Conservation (phyloP, 2,797 vertebrate genomes). For the Pachyuromys duprasi region DNA sequence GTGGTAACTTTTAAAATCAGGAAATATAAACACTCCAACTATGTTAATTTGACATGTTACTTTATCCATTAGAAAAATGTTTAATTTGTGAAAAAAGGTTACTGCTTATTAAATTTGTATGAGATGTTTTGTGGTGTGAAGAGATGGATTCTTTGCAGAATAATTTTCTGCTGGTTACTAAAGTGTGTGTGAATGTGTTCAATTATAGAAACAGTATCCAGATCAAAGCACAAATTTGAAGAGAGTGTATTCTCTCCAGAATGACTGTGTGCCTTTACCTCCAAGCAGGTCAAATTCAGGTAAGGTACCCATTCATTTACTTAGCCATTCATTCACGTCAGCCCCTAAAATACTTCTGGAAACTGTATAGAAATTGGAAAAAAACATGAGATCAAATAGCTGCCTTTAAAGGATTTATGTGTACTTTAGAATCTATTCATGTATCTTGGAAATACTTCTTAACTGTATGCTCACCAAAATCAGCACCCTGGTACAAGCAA, state of each 20-base stretch:
- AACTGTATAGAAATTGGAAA: not conserved
- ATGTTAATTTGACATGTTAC: slow-evolving; percentile 42
- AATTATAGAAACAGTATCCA: slow-evolving; percentile 87
- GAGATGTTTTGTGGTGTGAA: slow-evolving; percentile 46
- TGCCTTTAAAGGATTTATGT: not conserved
- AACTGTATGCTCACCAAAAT: slow-evolving; percentile 15
- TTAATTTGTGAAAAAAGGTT: not conserved
- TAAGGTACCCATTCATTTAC: slow-evolving; percentile 71
- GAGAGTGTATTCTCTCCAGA: slow-evolving; percentile 91
- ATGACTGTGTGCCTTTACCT: slow-evolving; percentile 83
- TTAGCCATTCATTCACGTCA: not conserved
- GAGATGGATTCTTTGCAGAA: slow-evolving; percentile 11
- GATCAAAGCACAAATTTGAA: slow-evolving; percentile 88
- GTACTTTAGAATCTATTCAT: not conserved
- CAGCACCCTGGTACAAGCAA: not conserved
- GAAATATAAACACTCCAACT: slow-evolving; percentile 21
- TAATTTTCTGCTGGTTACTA: slow-evolving; percentile 46
- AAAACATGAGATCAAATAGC: not conserved
- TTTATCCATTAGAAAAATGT: not conserved
- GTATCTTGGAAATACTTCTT: slow-evolving; percentile 29
- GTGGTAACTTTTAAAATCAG: slow-evolving; percentile 46
- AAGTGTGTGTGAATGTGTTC: slow-evolving; percentile 26
- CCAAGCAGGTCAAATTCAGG: slow-evolving; percentile 86
- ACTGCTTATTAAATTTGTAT: slow-evolving; percentile 36
- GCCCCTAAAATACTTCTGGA: not conserved